Base-by-base conservation (phyloP, 1,140 invertebrate species). In the Sogatella furcifera region DNA sequence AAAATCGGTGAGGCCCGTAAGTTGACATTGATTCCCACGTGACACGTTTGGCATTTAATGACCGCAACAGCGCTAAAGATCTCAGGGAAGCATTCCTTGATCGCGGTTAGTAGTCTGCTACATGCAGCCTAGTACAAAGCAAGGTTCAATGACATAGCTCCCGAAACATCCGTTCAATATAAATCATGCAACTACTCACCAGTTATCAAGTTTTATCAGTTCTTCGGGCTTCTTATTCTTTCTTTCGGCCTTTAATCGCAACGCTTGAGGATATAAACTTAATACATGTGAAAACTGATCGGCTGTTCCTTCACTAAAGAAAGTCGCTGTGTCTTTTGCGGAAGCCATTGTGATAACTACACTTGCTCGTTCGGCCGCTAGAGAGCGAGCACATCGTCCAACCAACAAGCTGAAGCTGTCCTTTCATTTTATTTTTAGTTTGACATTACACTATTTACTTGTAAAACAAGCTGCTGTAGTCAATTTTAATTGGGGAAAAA, bases 181-280 rank as follows among this genome's bases (percentile, higher is more conserved):
- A 38, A n/a, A 49, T 28, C 34, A 57, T 59, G 11, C 24, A 64
- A 54, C 53, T 66, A 88, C 87, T 90, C 79, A 92, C 91, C 92
- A 95, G 73, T 91, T 88, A 77, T 95, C 92, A 74, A 94, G 78
- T 77, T 92, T 92, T 74, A 94, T 88, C 66, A 94, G 82, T 77
- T 95, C 91, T 74, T 93, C 90, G 52, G 90, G 89, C 77, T 90
- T 93, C 80, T 93, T 94, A 69, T 81, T 86, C 73, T 89, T 90
- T 71, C 81, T 82, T 76, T 91, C 87, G 55, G 91, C 90, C 77
- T 93, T 93, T 65, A 92, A 75, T 74, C 84, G 82, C 52, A 95
- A 78, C 62, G 89, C 91, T 77, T 92, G 84, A 63, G 90, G 88
- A 76, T 94, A 94, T 68, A 93, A 78, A 77, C 89, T 88, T 67